Conservation (phyloP, 1,140 invertebrate genomes). For the Formica exsecta region DNA sequence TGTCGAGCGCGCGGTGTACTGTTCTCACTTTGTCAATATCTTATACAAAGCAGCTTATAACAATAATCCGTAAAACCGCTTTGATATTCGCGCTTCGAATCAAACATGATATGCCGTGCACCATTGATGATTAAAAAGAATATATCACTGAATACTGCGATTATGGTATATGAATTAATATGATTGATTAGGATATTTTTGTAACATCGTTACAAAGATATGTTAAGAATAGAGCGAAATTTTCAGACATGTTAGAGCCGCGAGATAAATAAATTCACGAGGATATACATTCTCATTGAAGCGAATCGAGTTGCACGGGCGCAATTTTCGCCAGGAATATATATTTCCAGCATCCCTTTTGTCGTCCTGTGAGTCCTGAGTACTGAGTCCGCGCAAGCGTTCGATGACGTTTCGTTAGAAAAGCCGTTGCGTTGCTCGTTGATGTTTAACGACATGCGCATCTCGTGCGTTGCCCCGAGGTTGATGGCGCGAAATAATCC, state of each 20-base stretch:
- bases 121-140: neutral
- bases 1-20: too few species aligned
- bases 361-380: too few species aligned
- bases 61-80: neutral
- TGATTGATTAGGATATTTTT: too few species aligned
- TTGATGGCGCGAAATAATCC: constrained; percentile 44
- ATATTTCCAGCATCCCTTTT: neutral
- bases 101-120: neutral
- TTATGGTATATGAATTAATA: too few species aligned
- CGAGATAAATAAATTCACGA: too few species aligned
- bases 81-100: neutral
- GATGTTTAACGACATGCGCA: constrained; percentile 3
- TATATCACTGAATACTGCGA: neutral
- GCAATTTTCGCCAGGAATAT: constrained; percentile 22
- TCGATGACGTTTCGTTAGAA: neutral
- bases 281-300: neutral
- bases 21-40: neutral
- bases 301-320: constrained; percentile 5
- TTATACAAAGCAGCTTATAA: neutral
- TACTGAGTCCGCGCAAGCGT: neutral
- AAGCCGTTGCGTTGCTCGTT: neutral
- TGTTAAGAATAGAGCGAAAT: neutral
- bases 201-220: neutral
- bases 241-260: neutral
- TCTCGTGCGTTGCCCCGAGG: neutral